Base-by-base conservation (phyloP, 2,797 vertebrate species). In the Xerus rutilus region DNA sequence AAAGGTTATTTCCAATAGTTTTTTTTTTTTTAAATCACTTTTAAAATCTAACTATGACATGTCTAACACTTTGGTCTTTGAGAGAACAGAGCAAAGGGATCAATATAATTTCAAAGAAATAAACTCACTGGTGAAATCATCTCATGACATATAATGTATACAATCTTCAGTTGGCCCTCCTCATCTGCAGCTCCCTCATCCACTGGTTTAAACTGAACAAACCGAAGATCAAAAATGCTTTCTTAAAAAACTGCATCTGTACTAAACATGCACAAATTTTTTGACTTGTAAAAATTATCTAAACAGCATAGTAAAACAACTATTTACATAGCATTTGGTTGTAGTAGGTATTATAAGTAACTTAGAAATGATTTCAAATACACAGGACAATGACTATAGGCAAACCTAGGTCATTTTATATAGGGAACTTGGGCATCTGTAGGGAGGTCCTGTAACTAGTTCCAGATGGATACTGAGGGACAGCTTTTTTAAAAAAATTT, bases 1-100 rank as follows among this genome's bases (percentile, higher is more conserved):
- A 20, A 47, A 82, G 49, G 23, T 88, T 30, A 45, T 86, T 93
- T 90, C n/a, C 43, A 85, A 78, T 95, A 83, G 54, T 28, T 92
- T 25, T 39, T 74, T 4, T 13, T 12, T 39, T 74, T 4, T 13
- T 12, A 30, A 72, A 45, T 54, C 20, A 43, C 57, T 35, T 78
- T 2, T 86, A 83, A 95, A 90, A 67, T 76, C 45, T 76, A 47
- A 84, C 47, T 54, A 43, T 2, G 3, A 14, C 54, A 12, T 87
- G 59, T 25, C 45, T 89, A 92, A 47, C 30, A 87, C 18, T 47
- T 65, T 59, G 21, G 3, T 65, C 12, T 59, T 1, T n/a, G 62
- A 76, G 20, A 92, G n/a, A 14, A 65, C 8, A 85, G 3, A 49
- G 13, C 92, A 77, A 35, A 72, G 39, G 69, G 30, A 67, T 43